Conservation (phyloP, 2,797 vertebrate genomes). For the Sebastes jordani region DNA sequence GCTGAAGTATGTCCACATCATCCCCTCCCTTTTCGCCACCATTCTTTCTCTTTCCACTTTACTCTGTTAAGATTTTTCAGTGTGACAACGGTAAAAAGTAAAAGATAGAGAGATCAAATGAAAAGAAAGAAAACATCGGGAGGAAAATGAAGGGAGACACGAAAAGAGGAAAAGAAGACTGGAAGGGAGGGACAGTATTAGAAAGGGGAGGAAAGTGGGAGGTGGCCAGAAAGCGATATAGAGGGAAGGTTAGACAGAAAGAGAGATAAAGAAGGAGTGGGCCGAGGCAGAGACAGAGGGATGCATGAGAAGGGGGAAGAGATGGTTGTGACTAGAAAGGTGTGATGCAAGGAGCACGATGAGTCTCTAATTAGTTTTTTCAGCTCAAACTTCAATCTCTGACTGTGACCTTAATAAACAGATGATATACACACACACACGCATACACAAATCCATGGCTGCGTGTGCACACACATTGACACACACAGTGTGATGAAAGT, state of each 20-base stretch:
- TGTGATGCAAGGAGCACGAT: constrained; percentile 72
- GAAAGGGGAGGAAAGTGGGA: not conserved
- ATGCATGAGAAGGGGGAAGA: constrained; percentile 14
- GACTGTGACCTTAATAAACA: constrained; percentile 78
- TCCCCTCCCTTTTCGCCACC: not conserved
- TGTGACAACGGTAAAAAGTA: not conserved
- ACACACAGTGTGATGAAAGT: constrained; percentile 73
- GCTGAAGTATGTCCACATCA: not conserved
- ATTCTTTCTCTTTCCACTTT: not conserved
- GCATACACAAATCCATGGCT: constrained; percentile 1
- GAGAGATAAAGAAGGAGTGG: not conserved
- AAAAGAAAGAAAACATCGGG: not conserved
- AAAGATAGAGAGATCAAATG: not conserved
- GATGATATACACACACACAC: constrained; percentile 50
- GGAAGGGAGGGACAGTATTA: not conserved
- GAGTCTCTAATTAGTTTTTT: constrained; percentile 68
- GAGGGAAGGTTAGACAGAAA: constrained; percentile 1
- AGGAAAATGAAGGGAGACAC: not conserved
- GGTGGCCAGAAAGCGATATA: not conserved
- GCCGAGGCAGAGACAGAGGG: constrained; percentile 16
- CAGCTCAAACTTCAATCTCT: constrained; percentile 68
- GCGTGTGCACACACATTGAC: not conserved
- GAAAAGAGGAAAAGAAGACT: not conserved
- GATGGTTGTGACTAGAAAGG: constrained; percentile 46
- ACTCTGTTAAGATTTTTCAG: not conserved